Conservation (phyloP, 2,113 vertebrate genomes). For the Xenopus tropicalis region UCB_Xtro_10.0 CM004447.2:84092501-84093000, state of each 20-base stretch:
- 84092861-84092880: conserved; percentile 51
- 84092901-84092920: conserved; percentile 52
- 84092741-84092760: conserved; percentile 54
- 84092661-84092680: conserved; percentile 56
- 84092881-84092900: conserved; percentile 48
- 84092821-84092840: conserved; percentile 33
- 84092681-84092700: conserved; percentile 56
- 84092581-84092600: conserved; percentile 49
- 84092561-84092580: conserved; percentile 58
- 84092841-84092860: conserved; percentile 32
- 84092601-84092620: conserved; percentile 49
- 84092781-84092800: conserved; percentile 41
- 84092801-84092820: conserved; percentile 10
- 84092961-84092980: conserved; percentile 72
- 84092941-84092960: conserved; percentile 65
- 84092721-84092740: conserved; percentile 27
- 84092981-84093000: conserved; percentile 73
- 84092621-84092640: conserved; percentile 60
- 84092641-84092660: conserved; percentile 61
- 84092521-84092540: conserved; percentile 60
- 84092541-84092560: conserved; percentile 62
- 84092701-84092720: conserved; percentile 53
- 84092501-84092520: conserved; percentile 65
- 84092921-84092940: conserved; percentile 57
- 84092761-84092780: conserved; percentile 50